Conservation (phyloP, 2,797 vertebrate species). For the Manis pentadactyla region DNA sequence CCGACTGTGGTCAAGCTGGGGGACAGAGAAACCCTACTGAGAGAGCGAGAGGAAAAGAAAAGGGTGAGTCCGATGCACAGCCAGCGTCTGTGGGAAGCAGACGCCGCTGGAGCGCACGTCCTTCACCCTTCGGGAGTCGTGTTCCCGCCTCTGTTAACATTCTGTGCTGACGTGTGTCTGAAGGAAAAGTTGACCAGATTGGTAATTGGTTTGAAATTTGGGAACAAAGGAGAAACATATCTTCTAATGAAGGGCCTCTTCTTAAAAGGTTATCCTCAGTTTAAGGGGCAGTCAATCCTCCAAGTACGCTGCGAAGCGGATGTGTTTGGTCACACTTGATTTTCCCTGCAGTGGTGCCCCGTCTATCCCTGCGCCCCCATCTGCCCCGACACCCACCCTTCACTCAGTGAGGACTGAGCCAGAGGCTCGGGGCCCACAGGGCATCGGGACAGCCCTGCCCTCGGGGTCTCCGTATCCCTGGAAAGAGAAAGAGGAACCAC, state of each 20-base stretch:
- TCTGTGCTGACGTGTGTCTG: neutral
- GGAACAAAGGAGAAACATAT: no score
- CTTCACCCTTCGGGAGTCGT: neutral
- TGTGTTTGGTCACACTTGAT: neutral
- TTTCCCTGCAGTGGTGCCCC: neutral
- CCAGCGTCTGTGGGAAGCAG: neutral
- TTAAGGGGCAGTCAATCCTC: neutral
- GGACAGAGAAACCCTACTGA: constrained; percentile 93
- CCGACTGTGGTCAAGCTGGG: constrained; percentile 96
- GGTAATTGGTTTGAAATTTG: neutral
- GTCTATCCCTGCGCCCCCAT: neutral
- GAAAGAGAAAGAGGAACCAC: neutral
- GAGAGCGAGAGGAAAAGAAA: constrained; percentile 95
- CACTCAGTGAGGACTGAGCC: neutral
- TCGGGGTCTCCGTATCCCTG: no score
- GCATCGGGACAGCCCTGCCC: neutral
- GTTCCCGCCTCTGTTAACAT: no score
- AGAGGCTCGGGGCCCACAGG: neutral
- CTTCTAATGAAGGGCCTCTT: neutral
- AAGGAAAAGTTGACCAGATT: neutral
- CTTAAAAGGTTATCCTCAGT: neutral
- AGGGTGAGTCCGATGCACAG: constrained; percentile 85
- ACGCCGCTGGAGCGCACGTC: fast-evolving
- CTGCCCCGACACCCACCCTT: fast-evolving
- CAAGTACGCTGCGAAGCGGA: no score